These are phyloP conservation scores for Ornithorhynchus anatinus DNA, from an alignment of 2,113 vertebrate species.

Conservation along the genomic window DNA sequence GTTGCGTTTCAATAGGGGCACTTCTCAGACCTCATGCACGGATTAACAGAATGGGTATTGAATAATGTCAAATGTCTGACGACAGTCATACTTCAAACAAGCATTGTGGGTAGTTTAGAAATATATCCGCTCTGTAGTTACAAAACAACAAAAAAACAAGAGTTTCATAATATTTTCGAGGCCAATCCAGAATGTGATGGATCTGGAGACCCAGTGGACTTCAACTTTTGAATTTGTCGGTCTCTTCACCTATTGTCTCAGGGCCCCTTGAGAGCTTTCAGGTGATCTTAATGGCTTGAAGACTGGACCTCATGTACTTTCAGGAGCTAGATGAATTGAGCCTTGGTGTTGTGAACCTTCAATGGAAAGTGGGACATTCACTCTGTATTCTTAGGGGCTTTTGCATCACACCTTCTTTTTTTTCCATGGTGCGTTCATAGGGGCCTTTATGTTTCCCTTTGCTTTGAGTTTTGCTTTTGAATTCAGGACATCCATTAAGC, in stretches of 20 bases:
- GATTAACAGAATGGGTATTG: not conserved
- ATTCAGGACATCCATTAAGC: not conserved
- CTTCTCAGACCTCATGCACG: not conserved
- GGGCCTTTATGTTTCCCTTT: not conserved
- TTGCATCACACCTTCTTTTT: not conserved
- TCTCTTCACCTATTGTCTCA: not conserved
- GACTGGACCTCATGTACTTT: not conserved
- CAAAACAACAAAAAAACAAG: too few relatives aligned
- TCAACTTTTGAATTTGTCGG: too few relatives aligned
- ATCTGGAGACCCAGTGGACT: too few relatives aligned
- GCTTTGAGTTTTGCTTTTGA: not conserved
- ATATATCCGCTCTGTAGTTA: too few relatives aligned
- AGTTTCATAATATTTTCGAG: too few relatives aligned
- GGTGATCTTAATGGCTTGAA: not conserved
- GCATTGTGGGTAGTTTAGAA: not conserved
- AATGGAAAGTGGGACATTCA: not conserved
- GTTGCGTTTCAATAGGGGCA: too few relatives aligned
- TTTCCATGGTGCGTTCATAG: not conserved
- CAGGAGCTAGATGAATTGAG: not conserved
- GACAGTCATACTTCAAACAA: not conserved
- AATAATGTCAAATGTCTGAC: slow-evolving; percentile 8
- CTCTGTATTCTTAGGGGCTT: not conserved
- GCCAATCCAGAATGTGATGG: too few relatives aligned
- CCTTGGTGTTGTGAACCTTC: not conserved
- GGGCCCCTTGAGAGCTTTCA: not conserved